Conservation (phyloP, 2,113 vertebrate species). For the Corydoras maculifer region DNA sequence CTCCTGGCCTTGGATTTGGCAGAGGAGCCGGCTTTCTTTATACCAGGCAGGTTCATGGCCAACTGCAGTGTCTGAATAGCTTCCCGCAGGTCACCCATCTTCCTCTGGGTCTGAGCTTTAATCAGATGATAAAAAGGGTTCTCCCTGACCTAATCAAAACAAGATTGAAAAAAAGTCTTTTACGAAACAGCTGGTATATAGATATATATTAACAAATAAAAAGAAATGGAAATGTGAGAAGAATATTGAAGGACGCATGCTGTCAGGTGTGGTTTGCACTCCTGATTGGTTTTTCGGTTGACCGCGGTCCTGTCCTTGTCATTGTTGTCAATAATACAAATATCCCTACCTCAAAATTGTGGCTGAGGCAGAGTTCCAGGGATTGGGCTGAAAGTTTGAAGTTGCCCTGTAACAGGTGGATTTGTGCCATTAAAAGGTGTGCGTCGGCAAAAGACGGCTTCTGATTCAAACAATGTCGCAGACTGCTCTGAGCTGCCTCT, state of each 20-base stretch:
- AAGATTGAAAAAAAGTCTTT: too few relatives aligned
- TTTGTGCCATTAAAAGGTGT: slow-evolving; percentile 91
- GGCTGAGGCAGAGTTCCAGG: slow-evolving; percentile 89
- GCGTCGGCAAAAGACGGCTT: slow-evolving; percentile 82
- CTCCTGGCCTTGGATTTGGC: slow-evolving; percentile 73
- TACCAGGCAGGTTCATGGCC: slow-evolving; percentile 85
- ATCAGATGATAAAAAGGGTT: slow-evolving; percentile 91
- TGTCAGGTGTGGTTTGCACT: too few relatives aligned
- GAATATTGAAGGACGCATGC: too few relatives aligned
- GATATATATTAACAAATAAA: too few relatives aligned
- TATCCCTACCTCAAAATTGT: slow-evolving; percentile 82
- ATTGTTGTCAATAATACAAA: too few relatives aligned
- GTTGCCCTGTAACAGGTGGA: slow-evolving; percentile 83
- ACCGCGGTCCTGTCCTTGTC: too few relatives aligned
- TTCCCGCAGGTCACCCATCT: slow-evolving; percentile 80
- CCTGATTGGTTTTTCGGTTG: too few relatives aligned
- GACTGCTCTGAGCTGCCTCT: slow-evolving; percentile 75
- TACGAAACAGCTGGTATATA: too few relatives aligned
- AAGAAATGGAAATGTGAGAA: too few relatives aligned
- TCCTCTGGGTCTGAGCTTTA: slow-evolving; percentile 87
- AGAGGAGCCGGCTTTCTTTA: slow-evolving; percentile 66
- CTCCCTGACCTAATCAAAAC: slow-evolving; percentile 74
- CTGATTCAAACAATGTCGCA: slow-evolving; percentile 80
- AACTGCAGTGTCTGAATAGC: slow-evolving; percentile 90
- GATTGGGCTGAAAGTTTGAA: slow-evolving; percentile 80